phyloP scores from a whole-genome alignment of 1,140 invertebrate genomes.

The Vanessa tameamea region DNA sequence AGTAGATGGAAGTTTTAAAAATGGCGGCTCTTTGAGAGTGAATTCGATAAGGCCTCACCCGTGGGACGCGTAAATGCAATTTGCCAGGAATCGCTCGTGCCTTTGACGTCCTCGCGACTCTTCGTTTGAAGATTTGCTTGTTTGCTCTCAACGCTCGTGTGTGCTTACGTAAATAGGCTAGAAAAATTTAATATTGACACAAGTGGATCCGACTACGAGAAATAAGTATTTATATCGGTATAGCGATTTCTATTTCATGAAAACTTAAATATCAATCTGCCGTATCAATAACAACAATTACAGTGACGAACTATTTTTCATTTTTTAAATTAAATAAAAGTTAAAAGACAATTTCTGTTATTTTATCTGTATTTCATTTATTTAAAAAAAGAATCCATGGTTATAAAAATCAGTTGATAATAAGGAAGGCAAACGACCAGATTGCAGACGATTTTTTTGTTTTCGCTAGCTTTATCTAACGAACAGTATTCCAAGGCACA shows the following conservation, averaged over 20 bases:
- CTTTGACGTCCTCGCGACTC: conserved; percentile 68
- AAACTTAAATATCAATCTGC: conserved; percentile 1
- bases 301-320: too few species aligned
- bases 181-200: conserved; percentile 39
- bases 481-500: too few species aligned
- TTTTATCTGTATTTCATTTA: too few species aligned
- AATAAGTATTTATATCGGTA: conserved; percentile 4
- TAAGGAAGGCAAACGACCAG: too few species aligned
- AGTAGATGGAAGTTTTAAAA: conserved; percentile 78
- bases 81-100: conserved; percentile 70
- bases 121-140: conserved; percentile 64
- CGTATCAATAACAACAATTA: neutral
- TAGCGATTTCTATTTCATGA: neutral
- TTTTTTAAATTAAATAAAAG: too few species aligned
- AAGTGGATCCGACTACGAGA: conserved; percentile 5
- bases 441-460: too few species aligned
- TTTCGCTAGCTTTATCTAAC: too few species aligned
- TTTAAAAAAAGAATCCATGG: too few species aligned
- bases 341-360: too few species aligned
- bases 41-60: conserved; percentile 74
- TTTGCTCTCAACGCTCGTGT: conserved; percentile 49
- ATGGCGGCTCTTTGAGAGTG: conserved; percentile 76
- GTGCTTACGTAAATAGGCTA: conserved; percentile 44
- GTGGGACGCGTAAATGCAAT: conserved; percentile 79
- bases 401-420: too few species aligned